A percentile compares a stretch with the other conserved stretches of the same genome.
These are phyloP conservation scores for Trypoxylon attenuatum DNA, from an alignment of 2,888 invertebrate species.

Conservation along the genomic window DNA sequence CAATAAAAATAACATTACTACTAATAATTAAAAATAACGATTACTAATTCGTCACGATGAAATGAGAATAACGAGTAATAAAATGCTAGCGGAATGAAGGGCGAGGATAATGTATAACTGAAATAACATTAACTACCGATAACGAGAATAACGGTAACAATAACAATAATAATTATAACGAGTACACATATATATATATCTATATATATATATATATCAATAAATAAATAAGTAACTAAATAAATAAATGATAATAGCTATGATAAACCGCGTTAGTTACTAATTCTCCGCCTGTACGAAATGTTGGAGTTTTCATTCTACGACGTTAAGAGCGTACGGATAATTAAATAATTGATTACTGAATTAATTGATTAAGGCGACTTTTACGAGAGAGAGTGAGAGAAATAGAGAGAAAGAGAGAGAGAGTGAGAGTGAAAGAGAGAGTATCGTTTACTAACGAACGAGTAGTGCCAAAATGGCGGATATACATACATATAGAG, in stretches of 20 bases:
- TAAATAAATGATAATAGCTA: conserved; percentile 12
- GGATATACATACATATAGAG: conserved; percentile 13
- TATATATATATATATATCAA: conserved; percentile 9
- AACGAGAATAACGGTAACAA: conserved; percentile 36
- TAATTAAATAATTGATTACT: too few relatives aligned
- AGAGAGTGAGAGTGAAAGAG: too few relatives aligned
- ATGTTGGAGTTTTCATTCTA: conserved; percentile 51
- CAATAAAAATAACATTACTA: conserved; percentile 45
- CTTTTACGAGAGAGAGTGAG: conserved; percentile 42
- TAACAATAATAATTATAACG: conserved; percentile 38
- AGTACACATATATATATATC: neutral
- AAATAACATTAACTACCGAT: conserved; percentile 5
- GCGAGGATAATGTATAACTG: conserved; percentile 6
- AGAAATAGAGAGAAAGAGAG: too few relatives aligned
- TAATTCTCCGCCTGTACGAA: conserved; percentile 49
- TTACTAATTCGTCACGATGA: neutral
- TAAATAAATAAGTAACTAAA: conserved; percentile 5
- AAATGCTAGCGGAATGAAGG: neutral
- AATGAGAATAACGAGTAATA: conserved; percentile 4
- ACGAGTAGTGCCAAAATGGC: conserved; percentile 25
- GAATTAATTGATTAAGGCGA: conserved; percentile 48
- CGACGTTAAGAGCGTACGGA: conserved; percentile 43
- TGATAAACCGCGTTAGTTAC: conserved; percentile 39
- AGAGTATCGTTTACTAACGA: too few relatives aligned
- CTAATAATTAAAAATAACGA: conserved; percentile 26